These are phyloP conservation scores for Chelon auratus DNA, from an alignment of 2,797 vertebrate genomes.

Conservation along the genomic window DNA sequence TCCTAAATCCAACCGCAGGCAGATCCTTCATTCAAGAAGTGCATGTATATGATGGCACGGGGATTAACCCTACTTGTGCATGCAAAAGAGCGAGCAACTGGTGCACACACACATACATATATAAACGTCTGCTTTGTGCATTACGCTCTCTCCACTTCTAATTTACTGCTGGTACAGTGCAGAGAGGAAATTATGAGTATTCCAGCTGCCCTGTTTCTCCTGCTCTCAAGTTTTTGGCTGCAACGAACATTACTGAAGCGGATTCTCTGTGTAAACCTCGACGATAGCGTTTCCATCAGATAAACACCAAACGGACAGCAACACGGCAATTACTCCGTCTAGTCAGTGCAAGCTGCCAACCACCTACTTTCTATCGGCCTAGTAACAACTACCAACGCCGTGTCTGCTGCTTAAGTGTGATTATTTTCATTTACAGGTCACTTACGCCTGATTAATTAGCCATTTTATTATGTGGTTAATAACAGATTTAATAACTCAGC, in stretches of 20 bases:
- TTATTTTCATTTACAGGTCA: not conserved
- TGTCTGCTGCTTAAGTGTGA: not conserved
- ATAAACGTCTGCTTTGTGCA: constrained; percentile 80
- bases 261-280: constrained; percentile 19
- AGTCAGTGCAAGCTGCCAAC: not conserved
- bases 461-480: not conserved
- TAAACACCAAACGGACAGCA: constrained; percentile 5
- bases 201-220: constrained; percentile 71
- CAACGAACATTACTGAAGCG: constrained; percentile 20
- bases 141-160: constrained; percentile 60
- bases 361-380: not conserved
- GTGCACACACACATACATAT: not conserved
- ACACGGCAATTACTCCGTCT: not conserved
- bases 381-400: not conserved
- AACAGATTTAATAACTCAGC: not conserved
- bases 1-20: constrained; percentile 32
- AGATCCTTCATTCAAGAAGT: constrained; percentile 27
- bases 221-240: constrained; percentile 32
- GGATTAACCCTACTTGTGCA: constrained; percentile 33
- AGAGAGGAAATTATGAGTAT: constrained; percentile 74
- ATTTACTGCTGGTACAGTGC: constrained; percentile 77
- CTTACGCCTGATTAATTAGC: not conserved
- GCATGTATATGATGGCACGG: constrained; percentile 4
- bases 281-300: constrained; percentile 38
- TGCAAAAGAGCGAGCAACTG: not conserved